These are phyloP conservation scores for Chiropotes sagulatus DNA, from an alignment of 2,797 vertebrate genomes.

Conservation along the genomic window DNA sequence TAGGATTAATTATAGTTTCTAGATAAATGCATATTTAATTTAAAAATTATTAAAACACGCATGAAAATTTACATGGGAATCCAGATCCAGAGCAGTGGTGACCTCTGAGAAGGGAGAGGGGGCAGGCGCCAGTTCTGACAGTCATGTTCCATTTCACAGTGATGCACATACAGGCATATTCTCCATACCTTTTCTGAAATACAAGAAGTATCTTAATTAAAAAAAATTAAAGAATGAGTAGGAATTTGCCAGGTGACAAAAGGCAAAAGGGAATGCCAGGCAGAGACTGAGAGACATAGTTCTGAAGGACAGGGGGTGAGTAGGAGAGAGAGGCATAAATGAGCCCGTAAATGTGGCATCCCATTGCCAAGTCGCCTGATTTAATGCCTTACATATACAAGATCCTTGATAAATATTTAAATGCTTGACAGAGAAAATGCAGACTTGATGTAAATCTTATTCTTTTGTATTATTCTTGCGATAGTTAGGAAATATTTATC, in stretches of 20 bases:
- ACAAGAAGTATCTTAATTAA: neutral
- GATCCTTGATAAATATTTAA: neutral
- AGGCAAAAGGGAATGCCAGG: neutral
- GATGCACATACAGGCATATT: neutral
- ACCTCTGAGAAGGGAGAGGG: neutral
- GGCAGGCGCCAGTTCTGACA: neutral
- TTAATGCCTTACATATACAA: neutral
- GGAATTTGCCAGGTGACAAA: neutral
- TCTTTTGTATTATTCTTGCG: neutral
- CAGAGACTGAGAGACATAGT: neutral
- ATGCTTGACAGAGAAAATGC: neutral
- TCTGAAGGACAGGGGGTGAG: neutral
- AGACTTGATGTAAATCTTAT: neutral
- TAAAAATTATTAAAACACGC: neutral
- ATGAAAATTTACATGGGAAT: neutral
- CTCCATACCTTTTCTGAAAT: neutral
- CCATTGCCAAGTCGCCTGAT: fast-evolving
- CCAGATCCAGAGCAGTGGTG: neutral
- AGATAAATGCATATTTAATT: neutral
- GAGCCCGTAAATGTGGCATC: neutral
- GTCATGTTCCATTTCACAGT: neutral
- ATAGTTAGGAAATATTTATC: neutral
- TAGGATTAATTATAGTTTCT: neutral
- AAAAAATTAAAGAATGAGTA: neutral
- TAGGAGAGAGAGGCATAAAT: neutral